Evolutionary conservation across 2,888 invertebrate species (phyloP), one percentile per base, ranked within the genome.

Genomic region (Anoplius nigerrimus): DNA sequence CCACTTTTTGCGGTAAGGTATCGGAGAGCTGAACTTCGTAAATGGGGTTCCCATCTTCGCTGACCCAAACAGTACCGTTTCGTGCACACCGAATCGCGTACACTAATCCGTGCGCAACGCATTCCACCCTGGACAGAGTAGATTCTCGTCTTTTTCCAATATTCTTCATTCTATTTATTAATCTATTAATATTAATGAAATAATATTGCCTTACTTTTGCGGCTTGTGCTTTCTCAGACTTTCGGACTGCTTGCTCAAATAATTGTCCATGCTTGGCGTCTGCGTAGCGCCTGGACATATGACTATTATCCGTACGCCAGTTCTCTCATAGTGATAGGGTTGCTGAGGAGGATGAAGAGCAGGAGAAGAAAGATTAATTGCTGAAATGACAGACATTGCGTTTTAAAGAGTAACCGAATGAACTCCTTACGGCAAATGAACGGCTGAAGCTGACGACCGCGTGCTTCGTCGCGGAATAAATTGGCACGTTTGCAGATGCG

Each of bases 381-480:
- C 2, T n/a, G 4, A 45, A 11, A 11, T 45, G 45, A 11, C 16
- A 45, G 45, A 45, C 11, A 2, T 11, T 3, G 16, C 18, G 56
- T 62, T 27, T 13, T 63, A 0, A 27, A 0, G 20, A 2, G 18
- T 45, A 53, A n/a, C 42, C 48, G 42, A 24, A 34, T 16, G 1
- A 22, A 4, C n/a, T 43, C 21, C 82, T 79, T 63, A 88, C 88
- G 11, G 86, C 84, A 66, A 84, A 84, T 2, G 87, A 86, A 57
- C 87, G 83, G 66, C 85, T 88, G 58, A 88, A 84, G 42, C 87
- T 87, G 55, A 89, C 81, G 16, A 89, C 86, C 0, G 87, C 89
- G 72, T 88, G 87, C 83, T 93, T 93, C 0, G 93, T 92, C 0
- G 92, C 91, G 22, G 91, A 90, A 81, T 93, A 93, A n/a, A 91